Base-by-base conservation (phyloP, 2,888 invertebrate species). In the Ferrisia virgata region DNA sequence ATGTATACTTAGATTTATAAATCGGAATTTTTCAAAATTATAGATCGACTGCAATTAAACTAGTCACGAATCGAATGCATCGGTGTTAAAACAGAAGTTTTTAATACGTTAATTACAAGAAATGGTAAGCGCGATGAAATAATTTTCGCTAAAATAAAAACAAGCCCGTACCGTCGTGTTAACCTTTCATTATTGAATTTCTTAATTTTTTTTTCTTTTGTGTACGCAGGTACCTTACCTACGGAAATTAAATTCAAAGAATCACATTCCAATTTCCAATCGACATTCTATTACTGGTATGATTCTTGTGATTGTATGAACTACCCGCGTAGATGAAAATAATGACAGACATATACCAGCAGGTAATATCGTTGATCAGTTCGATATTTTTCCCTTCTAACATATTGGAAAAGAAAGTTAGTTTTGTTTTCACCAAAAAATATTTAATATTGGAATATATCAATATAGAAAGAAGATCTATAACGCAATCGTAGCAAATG, bases 41-140 rank as follows among this genome's bases (percentile, higher is more conserved):
- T 25, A 79, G 79, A 79, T 79, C 79, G 40, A 22, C 79, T 15
- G 43, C 43, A 79, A 43, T 43, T 39, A 79, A 79, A 79, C 79
- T 40, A 18, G 79, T 79, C 79, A 79, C 79, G 79, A 79, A 79
- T 39, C 40, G 15, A 22, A 79, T 25, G 79, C 43, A 79, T 33
- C 28, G 72, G 79, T 79, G 79, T 79, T 79, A 79, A 79, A 79
- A 79, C 43, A 79, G 40, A 79, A 79, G 72, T 72, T 72, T 72
- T 72, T n/a, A 72, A 72, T 72, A 22, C 72, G 72, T 72, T 72
- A 72, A 72, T 72, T 72, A 72, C 72, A 72, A 72, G 22, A 33
- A 33, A 72, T 72, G 33, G 36, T 72, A 72, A 72, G 33, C 13
- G 8, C 33, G 72, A 33, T 72, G 72, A 72, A 72, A 72, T 72